Base-by-base conservation (phyloP, 2,888 invertebrate genomes). In the Kryphioiulus occultus region DNA sequence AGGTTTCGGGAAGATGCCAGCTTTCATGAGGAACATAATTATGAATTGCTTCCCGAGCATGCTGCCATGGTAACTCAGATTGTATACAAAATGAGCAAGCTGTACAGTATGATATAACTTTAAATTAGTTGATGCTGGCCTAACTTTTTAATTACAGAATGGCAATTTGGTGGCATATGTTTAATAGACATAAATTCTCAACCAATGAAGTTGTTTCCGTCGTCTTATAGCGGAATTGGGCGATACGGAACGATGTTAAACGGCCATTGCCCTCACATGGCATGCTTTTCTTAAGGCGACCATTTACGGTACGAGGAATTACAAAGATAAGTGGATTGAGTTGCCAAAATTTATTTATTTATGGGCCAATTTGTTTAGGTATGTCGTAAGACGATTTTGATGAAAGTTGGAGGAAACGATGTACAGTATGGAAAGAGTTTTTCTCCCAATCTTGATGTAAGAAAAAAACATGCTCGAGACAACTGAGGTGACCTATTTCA, bases 91-190 rank as follows among this genome's bases (percentile, higher is more conserved):
- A n/a, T 53, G 53, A n/a, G 19, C n/a, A 53, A 1, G n/a, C 53
- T 5, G 53, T 53, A 53, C 5, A 47, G 12, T 78, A 78, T 30
- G 9, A 12, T 30, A 0, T 12, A 30, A 78, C 78, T 15, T 30
- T 78, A 78, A 78, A 78, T 78, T 78, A 30, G 78, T 26, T 26
- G 26, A 30, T 15, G 30, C 78, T 78, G 30, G 78, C 30, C 78
- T 78, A 78, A 30, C 78, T 78, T 78, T 78, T 78, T 78, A 78
- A 78, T 78, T 78, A 78, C 78, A 26, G 30, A 78, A 78, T 30
- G 30, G 15, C 30, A 78, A 15, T 78, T 78, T 30, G 78, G 78
- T 26, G 78, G 30, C 17, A 30, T 30, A 78, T 15, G 78, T 26
- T 30, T 78, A 78, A 9, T 30, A 30, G 78, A 78, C 1, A 78